Conservation (phyloP, 2,888 invertebrate genomes). For the Stenotaenia linearis region DNA sequence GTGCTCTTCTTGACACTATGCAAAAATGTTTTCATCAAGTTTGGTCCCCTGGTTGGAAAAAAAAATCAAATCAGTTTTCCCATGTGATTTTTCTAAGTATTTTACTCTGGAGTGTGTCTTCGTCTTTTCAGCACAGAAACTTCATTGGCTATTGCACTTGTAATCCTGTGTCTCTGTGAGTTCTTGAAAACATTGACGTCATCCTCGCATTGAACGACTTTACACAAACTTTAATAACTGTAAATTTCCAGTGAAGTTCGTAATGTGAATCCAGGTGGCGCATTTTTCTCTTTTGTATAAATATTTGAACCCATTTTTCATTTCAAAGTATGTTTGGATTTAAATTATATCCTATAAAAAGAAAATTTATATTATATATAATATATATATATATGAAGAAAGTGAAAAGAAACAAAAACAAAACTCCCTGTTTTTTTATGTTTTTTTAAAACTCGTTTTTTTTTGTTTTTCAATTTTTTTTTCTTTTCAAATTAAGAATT, state of each 20-base stretch:
- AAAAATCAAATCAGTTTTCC: neutral
- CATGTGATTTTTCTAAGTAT: neutral
- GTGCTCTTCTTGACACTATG: conserved; percentile 1
- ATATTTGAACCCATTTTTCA: neutral
- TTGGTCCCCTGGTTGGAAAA: neutral
- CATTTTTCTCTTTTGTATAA: neutral
- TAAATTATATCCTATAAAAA: neutral
- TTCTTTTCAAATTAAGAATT: neutral
- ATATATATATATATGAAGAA: neutral
- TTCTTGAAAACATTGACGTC: neutral
- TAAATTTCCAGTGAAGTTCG: neutral
- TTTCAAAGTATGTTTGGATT: too few species aligned
- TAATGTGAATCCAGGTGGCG: neutral
- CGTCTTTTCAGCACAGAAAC: neutral
- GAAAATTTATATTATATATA: neutral
- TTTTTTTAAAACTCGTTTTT: neutral
- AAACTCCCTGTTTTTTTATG: neutral
- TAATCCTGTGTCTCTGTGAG: neutral
- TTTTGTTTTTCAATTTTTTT: neutral
- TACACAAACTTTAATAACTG: neutral
- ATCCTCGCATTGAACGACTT: neutral
- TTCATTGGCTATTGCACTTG: conserved; percentile 4
- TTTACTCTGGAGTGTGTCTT: neutral
- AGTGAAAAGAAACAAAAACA: neutral
- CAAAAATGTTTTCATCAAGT: neutral